Conservation (phyloP, 2,888 invertebrate genomes). For the Agrotis clavis region DNA sequence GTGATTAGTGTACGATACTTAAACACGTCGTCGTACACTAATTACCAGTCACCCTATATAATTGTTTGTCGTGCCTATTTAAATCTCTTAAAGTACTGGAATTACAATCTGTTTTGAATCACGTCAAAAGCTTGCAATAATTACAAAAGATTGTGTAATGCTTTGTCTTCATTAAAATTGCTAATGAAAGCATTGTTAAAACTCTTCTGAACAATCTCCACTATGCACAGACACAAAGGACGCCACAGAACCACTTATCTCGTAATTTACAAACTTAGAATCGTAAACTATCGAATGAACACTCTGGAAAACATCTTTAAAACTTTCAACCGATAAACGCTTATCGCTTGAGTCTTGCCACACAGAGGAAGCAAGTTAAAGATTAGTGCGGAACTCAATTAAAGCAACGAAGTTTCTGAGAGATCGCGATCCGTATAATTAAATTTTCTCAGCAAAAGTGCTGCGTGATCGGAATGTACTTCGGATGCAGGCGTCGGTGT, state of each 20-base stretch:
- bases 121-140: neutral
- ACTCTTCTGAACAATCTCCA: neutral
- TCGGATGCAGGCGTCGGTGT: slow-evolving; percentile 59
- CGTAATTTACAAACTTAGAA: slow-evolving; percentile 37
- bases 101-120: too few species aligned
- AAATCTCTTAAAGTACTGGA: too few species aligned
- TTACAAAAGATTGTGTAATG: neutral
- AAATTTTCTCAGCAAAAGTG: slow-evolving; percentile 85
- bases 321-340: slow-evolving; percentile 43
- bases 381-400: slow-evolving; percentile 88
- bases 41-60: too few species aligned
- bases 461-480: slow-evolving; percentile 82
- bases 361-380: slow-evolving; percentile 77
- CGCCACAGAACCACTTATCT: neutral
- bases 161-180: neutral
- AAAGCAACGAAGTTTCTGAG: slow-evolving; percentile 81
- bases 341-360: slow-evolving; percentile 62
- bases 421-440: slow-evolving; percentile 87
- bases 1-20: too few species aligned
- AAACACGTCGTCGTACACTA: too few species aligned
- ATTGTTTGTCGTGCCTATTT: too few species aligned
- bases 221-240: slow-evolving; percentile 10
- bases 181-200: neutral
- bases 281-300: slow-evolving; percentile 43
- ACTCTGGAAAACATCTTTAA: slow-evolving; percentile 36